These are phyloP conservation scores for Drymonia ruficornis DNA, from an alignment of 2,888 invertebrate genomes.

Conservation along the genomic window DNA sequence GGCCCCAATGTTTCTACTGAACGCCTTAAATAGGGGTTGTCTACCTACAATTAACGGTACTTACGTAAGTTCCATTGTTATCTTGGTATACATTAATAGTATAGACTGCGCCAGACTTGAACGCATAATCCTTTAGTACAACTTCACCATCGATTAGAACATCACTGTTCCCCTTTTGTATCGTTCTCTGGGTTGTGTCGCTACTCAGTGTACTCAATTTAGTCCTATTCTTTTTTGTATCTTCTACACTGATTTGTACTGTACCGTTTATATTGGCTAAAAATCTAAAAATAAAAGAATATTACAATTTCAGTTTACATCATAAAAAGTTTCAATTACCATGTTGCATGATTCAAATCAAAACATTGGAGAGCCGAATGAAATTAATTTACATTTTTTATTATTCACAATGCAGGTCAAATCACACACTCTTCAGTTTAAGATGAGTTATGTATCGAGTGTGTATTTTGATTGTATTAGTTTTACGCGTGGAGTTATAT, in stretches of 20 bases:
- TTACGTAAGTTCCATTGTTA: constrained; percentile 58
- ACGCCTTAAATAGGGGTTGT: too few species aligned
- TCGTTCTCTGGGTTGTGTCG: constrained; percentile 46
- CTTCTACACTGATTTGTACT: constrained; percentile 51
- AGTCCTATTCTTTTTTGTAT: constrained; percentile 54
- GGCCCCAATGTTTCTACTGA: too few species aligned
- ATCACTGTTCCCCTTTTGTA: constrained; percentile 66
- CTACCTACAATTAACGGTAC: constrained; percentile 43
- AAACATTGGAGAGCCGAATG: constrained; percentile 49
- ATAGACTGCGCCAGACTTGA: constrained; percentile 88
- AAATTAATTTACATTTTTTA: constrained; percentile 35
- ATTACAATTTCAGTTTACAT: background rate
- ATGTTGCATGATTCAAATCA: constrained; percentile 22
- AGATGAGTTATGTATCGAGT: constrained; percentile 38
- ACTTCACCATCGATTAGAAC: constrained; percentile 59
- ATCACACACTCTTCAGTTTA: constrained; percentile 11
- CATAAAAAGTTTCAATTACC: background rate
- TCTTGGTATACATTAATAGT: constrained; percentile 79
- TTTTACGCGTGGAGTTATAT: constrained; percentile 30
- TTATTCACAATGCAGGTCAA: constrained; percentile 3
- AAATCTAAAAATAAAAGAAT: constrained; percentile 61
- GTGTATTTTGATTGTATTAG: constrained; percentile 37
- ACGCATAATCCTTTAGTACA: constrained; percentile 54
- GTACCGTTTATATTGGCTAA: constrained; percentile 57
- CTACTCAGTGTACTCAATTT: constrained; percentile 48